Evolutionary conservation across 1,140 invertebrate genomes (phyloP), one percentile per base, ranked within the genome.

Genomic region (Reticulitermes speratus): DNA sequence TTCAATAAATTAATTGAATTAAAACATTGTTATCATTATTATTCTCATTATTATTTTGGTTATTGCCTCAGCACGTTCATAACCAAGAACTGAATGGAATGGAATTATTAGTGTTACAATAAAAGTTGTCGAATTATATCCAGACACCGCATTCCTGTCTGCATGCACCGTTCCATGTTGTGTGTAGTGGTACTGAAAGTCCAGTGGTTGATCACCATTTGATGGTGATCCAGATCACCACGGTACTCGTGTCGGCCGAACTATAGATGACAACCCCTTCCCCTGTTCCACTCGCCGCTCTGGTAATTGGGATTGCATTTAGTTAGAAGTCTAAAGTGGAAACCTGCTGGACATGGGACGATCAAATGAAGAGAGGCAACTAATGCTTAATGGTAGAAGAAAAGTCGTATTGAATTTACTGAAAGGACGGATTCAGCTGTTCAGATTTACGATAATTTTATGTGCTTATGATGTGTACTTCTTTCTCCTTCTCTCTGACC

Each of bases 401-500:
- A 75, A 75, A 75, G 65, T 75, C 65, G 25, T 75, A 75, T 30
- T 75, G 65, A 30, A 75, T 75, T 75, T 75, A 75, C 65, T 75
- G 65, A 75, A 75, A 75, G 65, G 65, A 30, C 16, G 25, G 65
- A 30, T 75, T 75, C 65, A 14, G 65, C n/a, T 75, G n/a, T 75
- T 75, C 65, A 75, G n/a, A 75, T 75, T 25, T 16, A 75, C 65
- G 65, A 75, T 75, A 75, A 75, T 75, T 75, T 75, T 75, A 75
- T 75, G 65, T 75, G 65, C 65, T 75, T 75, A 75, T 75, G 65
- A 75, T 75, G 65, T 75, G 65, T 75, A 75, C 65, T 75, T 75
- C 65, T 30, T 75, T 75, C 65, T 75, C 65, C 25, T 75, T 75
- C 65, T 30, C 65, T 75, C n/a, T 75, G n/a, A 30, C n/a, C 65